Conservation (phyloP, 2,797 vertebrate species). For the Phyllotis vaccarum region DNA sequence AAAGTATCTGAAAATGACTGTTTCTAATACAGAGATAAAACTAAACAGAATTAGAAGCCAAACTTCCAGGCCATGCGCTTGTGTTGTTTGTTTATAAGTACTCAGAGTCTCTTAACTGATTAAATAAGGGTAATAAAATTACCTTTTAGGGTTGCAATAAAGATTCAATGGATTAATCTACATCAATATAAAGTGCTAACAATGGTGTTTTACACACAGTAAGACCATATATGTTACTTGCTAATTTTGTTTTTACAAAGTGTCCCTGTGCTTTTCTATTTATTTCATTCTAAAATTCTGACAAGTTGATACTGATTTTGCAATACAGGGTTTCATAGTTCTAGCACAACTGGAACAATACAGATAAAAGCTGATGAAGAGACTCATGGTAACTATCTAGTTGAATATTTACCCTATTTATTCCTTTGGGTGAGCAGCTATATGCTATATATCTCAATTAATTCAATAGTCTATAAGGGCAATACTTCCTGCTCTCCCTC, state of each 20-base stretch:
- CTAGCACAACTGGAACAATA: constrained; percentile 11
- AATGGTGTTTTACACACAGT: not conserved
- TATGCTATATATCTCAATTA: not conserved
- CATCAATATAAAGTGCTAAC: constrained; percentile 23
- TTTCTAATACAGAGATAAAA: constrained; percentile 28
- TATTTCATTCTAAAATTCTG: constrained; percentile 50
- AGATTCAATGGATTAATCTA: constrained; percentile 11
- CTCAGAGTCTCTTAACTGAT: constrained; percentile 46
- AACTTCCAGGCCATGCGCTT: constrained; percentile 29
- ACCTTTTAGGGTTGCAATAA: not conserved
- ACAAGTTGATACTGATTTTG: constrained; percentile 7
- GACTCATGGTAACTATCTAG: not conserved
- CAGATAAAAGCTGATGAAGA: not conserved
- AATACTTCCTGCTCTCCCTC: not conserved
- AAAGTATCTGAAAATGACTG: constrained; percentile 15
- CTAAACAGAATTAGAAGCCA: not conserved
- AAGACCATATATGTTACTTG: constrained; percentile 21
- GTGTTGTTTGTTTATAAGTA: not conserved
- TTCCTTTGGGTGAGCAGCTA: not conserved
- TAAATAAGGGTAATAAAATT: not conserved
- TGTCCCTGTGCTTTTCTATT: constrained; percentile 14
- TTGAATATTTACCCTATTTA: not conserved
- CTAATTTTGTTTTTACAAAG: constrained; percentile 26
- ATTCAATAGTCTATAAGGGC: not conserved
- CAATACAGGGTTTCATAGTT: constrained; percentile 38